Base-by-base conservation (phyloP, 1,140 invertebrate genomes). In the Drosophila simulans region DNA sequence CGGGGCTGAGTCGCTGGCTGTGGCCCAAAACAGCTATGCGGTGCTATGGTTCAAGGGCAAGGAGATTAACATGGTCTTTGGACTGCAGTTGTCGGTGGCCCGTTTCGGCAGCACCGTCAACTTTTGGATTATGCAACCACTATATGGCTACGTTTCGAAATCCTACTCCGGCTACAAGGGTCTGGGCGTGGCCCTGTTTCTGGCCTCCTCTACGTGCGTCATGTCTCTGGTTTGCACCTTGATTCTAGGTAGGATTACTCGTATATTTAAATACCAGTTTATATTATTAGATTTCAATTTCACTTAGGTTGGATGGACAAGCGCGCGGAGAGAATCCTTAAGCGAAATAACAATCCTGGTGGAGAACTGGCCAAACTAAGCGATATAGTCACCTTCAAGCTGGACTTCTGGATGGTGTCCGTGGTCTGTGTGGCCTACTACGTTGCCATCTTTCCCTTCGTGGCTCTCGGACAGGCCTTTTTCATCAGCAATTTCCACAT, bases 51-150 rank as follows among this genome's bases (percentile, higher is more conserved):
- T 99, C 85, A 98, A 98, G 93, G 98, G 98, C 10, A 98, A 98
- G 93, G 98, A 99, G 93, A 93, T 99, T 20, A 99, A 99, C 91
- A 98, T 99, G 96, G 98, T 99, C 3, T 99, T 99, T 94, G 98
- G 98, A 31, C 92, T 97, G 84, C 95, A 98, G 92, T 92, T 99
- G 31, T 99, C 98, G 79, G 97, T 99, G 92, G 97, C 98, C 1
- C 93, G 98, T 92, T 94, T 99, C 65, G 98, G 98, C 10, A 99
- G 98, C 77, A 97, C 98, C 4, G 97, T 99, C 0, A 99, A 99
- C 92, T 99, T 99, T 92, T 94, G 97, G 92, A 94, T 97, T 0
- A 98, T 99, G 97, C 96, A 96, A 90, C 95, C 95, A 1, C 92
- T 99, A 8, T 99, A 99, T 91, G 93, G 95, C 62, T 96, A 94